phyloP scores from a whole-genome alignment of 2,888 invertebrate genomes.

The Eledona agricola region DNA sequence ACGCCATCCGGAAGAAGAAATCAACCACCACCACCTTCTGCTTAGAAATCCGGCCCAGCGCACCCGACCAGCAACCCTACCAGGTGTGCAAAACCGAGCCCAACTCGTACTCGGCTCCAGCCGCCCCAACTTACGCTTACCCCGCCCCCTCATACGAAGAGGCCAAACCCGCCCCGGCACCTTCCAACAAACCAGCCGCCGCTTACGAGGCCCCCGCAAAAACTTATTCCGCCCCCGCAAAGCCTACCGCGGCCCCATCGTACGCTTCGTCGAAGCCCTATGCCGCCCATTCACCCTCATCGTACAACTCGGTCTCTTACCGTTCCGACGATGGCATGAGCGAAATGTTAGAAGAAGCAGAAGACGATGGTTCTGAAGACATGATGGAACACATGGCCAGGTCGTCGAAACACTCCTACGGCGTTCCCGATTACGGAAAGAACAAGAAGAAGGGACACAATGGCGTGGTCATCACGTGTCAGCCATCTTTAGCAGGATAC shows the following conservation, averaged over 20 bases:
- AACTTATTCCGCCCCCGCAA: slow-evolving; percentile 32
- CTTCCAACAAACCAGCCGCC: slow-evolving; percentile 22
- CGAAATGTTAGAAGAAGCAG: slow-evolving; percentile 23
- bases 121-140: slow-evolving; percentile 16
- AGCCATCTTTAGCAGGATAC: slow-evolving; percentile 60
- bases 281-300: slow-evolving; percentile 27
- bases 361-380: slow-evolving; percentile 31
- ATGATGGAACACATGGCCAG: slow-evolving; percentile 33
- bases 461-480: slow-evolving; percentile 61
- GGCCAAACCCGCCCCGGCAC: slow-evolving; percentile 32
- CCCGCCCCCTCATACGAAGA: slow-evolving; percentile 37
- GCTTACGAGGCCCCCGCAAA: slow-evolving; percentile 35
- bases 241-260: slow-evolving; percentile 21
- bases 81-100: slow-evolving; percentile 57
- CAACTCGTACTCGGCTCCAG: slow-evolving; percentile 25
- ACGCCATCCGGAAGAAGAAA: slow-evolving; percentile 51
- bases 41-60: slow-evolving; percentile 62
- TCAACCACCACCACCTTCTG: slow-evolving; percentile 63
- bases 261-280: slow-evolving; percentile 30
- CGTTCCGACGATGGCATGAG: slow-evolving; percentile 35
- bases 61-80: slow-evolving; percentile 58
- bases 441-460: slow-evolving; percentile 46
- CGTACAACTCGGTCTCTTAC: slow-evolving; percentile 37
- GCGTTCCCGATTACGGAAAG: slow-evolving; percentile 23
- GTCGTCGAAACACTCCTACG: slow-evolving; percentile 12